These are phyloP conservation scores for Apus apus DNA, from an alignment of 2,113 vertebrate genomes.

Conservation along the genomic window DNA sequence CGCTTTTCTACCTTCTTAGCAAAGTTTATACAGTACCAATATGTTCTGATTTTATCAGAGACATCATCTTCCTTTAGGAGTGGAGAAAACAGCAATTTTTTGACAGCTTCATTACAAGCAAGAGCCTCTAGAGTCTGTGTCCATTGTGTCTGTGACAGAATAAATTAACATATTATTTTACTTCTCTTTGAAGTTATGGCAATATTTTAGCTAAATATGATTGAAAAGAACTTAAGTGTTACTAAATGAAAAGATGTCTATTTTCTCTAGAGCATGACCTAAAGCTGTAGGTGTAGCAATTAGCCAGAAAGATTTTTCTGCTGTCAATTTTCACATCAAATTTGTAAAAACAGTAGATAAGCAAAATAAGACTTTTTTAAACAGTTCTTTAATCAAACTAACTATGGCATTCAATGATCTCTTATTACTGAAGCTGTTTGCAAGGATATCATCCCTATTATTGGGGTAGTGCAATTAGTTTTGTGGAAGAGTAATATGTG, in stretches of 20 bases:
- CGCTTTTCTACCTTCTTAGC: constrained; percentile 18
- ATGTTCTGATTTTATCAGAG: constrained; percentile 47
- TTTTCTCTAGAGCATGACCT: constrained; percentile 31
- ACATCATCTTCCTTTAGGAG: constrained; percentile 16
- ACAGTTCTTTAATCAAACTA: neutral
- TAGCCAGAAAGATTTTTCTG: constrained; percentile 33
- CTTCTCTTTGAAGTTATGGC: constrained; percentile 51
- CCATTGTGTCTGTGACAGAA: constrained; percentile 48
- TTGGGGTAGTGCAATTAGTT: neutral
- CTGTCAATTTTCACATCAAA: neutral
- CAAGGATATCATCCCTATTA: neutral
- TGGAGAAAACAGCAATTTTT: constrained; percentile 17
- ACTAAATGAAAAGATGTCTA: neutral
- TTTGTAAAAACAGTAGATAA: neutral
- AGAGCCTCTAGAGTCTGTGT: constrained; percentile 47
- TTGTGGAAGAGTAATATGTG: neutral
- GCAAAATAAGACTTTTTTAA: neutral
- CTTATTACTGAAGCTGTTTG: neutral
- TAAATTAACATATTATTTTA: constrained; percentile 72
- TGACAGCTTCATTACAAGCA: constrained; percentile 52
- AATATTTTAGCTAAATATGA: constrained; percentile 50
- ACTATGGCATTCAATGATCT: neutral
- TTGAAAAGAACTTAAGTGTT: constrained; percentile 43
- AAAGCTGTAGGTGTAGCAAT: constrained; percentile 22
- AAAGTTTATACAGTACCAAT: constrained; percentile 22